phyloP scores from a whole-genome alignment of 2,888 invertebrate genomes.

The Tupiocoris notatus region DNA sequence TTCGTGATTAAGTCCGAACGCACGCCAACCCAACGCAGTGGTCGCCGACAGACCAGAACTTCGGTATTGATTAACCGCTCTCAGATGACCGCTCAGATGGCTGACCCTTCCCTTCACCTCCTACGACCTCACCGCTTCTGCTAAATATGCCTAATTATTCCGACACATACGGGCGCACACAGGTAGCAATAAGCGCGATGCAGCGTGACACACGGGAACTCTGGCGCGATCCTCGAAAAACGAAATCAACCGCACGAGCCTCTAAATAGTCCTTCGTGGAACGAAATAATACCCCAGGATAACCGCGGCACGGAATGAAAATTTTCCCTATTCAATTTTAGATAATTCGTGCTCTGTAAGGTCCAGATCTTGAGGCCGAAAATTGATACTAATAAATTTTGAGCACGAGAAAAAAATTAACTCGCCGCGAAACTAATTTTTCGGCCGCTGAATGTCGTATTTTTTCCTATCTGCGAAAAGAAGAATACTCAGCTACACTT shows the following conservation, averaged over 20 bases:
- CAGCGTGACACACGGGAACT: neutral
- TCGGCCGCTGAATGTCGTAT: too few species aligned
- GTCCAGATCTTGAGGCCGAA: too few species aligned
- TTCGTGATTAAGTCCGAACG: neutral
- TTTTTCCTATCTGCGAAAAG: too few species aligned
- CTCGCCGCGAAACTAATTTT: too few species aligned
- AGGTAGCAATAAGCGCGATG: too few species aligned
- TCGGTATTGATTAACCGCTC: slow-evolving; percentile 31
- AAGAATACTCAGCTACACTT: too few species aligned
- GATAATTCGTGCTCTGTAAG: too few species aligned
- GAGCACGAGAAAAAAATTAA: too few species aligned
- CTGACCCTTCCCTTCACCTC: neutral
- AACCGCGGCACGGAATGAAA: neutral
- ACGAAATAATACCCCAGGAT: neutral
- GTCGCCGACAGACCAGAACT: slow-evolving; percentile 7
- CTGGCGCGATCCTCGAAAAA: neutral
- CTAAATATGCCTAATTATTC: slow-evolving; percentile 32
- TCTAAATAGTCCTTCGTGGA: neutral
- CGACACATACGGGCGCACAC: neutral
- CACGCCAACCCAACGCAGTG: neutral
- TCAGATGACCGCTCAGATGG: slow-evolving; percentile 20
- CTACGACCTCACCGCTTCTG: too few species aligned
- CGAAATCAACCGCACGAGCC: neutral
- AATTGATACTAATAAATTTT: too few species aligned
- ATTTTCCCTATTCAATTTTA: neutral